Conservation (phyloP, 2,888 invertebrate species). For the Podabrus alpinus region DNA sequence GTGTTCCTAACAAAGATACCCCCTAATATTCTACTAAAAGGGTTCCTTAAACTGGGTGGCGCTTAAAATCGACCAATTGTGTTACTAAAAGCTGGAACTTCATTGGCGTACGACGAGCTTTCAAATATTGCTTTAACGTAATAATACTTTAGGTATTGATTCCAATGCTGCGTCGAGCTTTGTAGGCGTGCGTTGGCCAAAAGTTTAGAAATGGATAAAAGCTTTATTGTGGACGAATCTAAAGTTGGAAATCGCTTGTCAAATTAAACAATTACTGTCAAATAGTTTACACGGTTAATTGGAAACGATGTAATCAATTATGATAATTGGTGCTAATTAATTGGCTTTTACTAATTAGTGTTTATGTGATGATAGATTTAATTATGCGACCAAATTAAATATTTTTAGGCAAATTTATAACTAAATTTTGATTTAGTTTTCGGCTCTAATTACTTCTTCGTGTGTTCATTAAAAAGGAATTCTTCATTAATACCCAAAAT, state of each 20-base stretch:
- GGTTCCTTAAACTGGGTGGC: slow-evolving; percentile 52
- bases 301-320: slow-evolving; percentile 57
- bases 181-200: slow-evolving; percentile 19
- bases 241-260: slow-evolving; percentile 33
- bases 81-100: slow-evolving; percentile 63
- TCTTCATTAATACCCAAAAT: neutral
- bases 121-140: slow-evolving; percentile 55
- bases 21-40: slow-evolving; percentile 55
- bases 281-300: slow-evolving; percentile 55
- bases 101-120: slow-evolving; percentile 55
- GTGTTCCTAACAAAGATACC: slow-evolving; percentile 52
- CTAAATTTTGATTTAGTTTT: neutral
- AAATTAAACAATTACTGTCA: slow-evolving; percentile 51
- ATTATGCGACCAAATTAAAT: slow-evolving; percentile 5
- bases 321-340: slow-evolving; percentile 56
- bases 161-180: slow-evolving; percentile 16
- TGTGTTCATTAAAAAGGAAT: neutral
- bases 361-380: slow-evolving; percentile 25
- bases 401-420: neutral
- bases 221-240: slow-evolving; percentile 34
- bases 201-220: slow-evolving; percentile 20
- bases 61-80: slow-evolving; percentile 67
- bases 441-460: neutral
- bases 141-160: slow-evolving; percentile 23
- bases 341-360: slow-evolving; percentile 47